Evolutionary conservation across 2,888 invertebrate genomes (phyloP), one percentile per base, ranked within the genome.

Genomic region (Cephus pulcher): DNA sequence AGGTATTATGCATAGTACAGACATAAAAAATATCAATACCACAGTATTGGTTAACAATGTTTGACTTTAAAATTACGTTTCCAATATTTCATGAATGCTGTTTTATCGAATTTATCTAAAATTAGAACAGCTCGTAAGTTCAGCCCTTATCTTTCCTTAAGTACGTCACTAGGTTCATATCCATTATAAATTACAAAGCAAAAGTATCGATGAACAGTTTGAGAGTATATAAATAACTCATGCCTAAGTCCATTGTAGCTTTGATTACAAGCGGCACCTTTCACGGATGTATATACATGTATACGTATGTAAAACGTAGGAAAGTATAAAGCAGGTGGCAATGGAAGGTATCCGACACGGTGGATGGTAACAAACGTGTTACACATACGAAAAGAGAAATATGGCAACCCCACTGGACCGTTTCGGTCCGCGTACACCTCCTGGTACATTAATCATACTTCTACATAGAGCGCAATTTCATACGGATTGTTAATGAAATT

Each of bases 361-460:
- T 56, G 56, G 56, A 9, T 56, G 56, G 23, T 56, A 56, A 56
- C 56, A 23, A 56, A 56, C 56, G 56, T 56, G 56, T 56, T 56
- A 56, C 9, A 56, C 56, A 56, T 56, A 56, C 23, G 56, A 56
- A 56, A 56, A 23, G 23, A 56, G 71, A 71, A 34, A 71, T 71
- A 32, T 30, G 71, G 12, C 30, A 23, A 34, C 32, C 71, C 30
- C 30, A 71, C 33, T 32, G 23, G 71, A 33, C 71, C 71, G 71
- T 71, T 71, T 71, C 71, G 71, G 32, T 56, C 23, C 56, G 71
- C 71, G 12, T 32, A 32, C 71, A 71, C 33, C 32, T 71, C 32
- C 71, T 71, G 71, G n/a, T 71, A 71, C 71, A 71, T 71, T 71
- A 71, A 71, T 71, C 71, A 71, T 71, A 71, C 71, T 71, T 71